A percentile compares a stretch with the other conserved stretches of the same genome.
These are phyloP conservation scores for Brachypteracias leptosomus DNA, from an alignment of 2,113 vertebrate species.

Conservation along the genomic window DNA sequence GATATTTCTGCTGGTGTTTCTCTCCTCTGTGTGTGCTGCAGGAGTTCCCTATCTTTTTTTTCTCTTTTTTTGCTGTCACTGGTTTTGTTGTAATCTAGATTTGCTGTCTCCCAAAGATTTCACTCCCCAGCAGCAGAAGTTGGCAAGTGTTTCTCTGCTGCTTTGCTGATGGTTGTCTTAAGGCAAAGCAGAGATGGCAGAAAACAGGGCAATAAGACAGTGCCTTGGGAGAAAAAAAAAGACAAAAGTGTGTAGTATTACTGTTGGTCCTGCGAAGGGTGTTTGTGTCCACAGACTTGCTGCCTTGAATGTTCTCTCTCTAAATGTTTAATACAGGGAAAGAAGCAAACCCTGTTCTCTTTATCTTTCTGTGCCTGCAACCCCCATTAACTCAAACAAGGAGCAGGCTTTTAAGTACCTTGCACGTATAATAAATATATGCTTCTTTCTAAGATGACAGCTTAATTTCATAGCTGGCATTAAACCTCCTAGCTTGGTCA, in stretches of 20 bases:
- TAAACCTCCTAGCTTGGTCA: not conserved
- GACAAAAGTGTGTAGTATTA: not conserved
- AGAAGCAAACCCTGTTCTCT: not conserved
- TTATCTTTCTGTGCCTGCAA: not conserved
- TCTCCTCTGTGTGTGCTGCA: not conserved
- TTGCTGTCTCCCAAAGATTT: not conserved
- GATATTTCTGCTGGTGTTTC: not conserved
- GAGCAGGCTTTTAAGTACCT: not conserved
- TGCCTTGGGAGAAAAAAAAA: not conserved
- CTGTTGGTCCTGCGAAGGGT: not conserved
- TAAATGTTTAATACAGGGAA: not conserved
- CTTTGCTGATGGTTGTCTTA: not conserved
- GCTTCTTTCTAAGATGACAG: constrained; percentile 3
- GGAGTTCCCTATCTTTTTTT: not conserved
- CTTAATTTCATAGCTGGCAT: constrained; percentile 50
- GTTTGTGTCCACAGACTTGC: not conserved
- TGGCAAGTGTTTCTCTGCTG: not conserved
- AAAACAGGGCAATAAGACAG: not conserved
- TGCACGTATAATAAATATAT: not conserved
- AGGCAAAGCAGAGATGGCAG: not conserved
- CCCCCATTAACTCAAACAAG: not conserved
- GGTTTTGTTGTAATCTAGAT: not conserved
- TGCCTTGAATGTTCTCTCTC: not conserved
- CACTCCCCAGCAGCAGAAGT: not conserved
- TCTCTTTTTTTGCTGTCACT: not conserved